These are phyloP conservation scores for Lysandra coridon DNA, from an alignment of 2,888 invertebrate genomes.

Conservation along the genomic window DNA sequence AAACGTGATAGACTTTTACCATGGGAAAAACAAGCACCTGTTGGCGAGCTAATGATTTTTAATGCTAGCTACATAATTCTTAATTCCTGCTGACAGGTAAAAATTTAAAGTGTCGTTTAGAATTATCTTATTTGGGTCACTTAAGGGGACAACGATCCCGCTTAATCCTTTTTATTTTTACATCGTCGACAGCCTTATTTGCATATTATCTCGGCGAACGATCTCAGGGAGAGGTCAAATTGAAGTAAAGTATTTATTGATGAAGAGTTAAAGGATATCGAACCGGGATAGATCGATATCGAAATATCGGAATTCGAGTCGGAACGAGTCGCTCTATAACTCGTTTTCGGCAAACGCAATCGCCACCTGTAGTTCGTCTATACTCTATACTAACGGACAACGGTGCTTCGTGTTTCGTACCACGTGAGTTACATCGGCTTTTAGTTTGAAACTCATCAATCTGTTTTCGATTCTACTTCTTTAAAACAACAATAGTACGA, in stretches of 20 bases:
- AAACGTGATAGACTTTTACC: slow-evolving; percentile 31
- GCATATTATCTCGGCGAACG: slow-evolving; percentile 74
- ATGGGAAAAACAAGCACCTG: slow-evolving; percentile 28
- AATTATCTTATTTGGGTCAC: slow-evolving; percentile 77
- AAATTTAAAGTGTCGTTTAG: slow-evolving; percentile 58
- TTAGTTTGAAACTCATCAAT: slow-evolving; percentile 49
- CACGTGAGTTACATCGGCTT: slow-evolving; percentile 51
- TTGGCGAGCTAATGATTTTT: slow-evolving; percentile 46
- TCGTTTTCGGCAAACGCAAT: slow-evolving; percentile 30
- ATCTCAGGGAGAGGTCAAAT: slow-evolving; percentile 63
- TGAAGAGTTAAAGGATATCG: slow-evolving; percentile 66
- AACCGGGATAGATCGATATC: slow-evolving; percentile 51
- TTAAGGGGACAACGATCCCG: slow-evolving; percentile 67
- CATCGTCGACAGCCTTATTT: slow-evolving; percentile 68
- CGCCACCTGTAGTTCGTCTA: slow-evolving; percentile 46
- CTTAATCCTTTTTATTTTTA: slow-evolving; percentile 69
- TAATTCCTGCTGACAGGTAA: slow-evolving; percentile 73
- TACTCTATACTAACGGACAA: slow-evolving; percentile 43
- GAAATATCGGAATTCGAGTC: slow-evolving; percentile 18
- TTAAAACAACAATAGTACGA: neutral
- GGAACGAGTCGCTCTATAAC: neutral
- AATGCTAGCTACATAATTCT: slow-evolving; percentile 60
- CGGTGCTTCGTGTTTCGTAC: slow-evolving; percentile 50
- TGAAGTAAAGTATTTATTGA: slow-evolving; percentile 71
- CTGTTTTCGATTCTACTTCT: neutral